Conservation (phyloP, 2,113 vertebrate species). For the human (Homo sapiens) region DNA sequence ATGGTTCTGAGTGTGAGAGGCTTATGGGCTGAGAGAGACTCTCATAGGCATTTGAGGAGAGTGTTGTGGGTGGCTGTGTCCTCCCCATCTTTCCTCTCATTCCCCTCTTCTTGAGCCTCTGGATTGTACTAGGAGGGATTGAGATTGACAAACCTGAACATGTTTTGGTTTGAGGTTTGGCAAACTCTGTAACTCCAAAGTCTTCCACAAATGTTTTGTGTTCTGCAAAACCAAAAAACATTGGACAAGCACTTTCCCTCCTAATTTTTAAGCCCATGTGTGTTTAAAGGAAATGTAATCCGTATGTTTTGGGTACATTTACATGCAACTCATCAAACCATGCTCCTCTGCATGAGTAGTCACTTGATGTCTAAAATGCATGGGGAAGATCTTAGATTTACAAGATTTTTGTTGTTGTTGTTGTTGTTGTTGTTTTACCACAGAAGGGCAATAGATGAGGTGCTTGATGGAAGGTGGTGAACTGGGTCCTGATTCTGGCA, state of each 20-base stretch:
- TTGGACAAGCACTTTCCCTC: slow-evolving; percentile 65
- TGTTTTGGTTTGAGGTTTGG: slow-evolving; percentile 82
- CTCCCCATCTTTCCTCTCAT: neutral
- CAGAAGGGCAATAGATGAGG: neutral
- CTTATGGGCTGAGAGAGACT: neutral
- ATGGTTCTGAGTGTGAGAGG: neutral
- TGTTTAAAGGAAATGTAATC: slow-evolving; percentile 79
- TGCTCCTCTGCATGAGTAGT: slow-evolving; percentile 39
- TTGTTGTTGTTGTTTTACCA: neutral
- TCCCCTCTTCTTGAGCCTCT: slow-evolving; percentile 5
- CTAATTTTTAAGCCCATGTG: slow-evolving; percentile 77
- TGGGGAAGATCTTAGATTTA: neutral
- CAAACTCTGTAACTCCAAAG: slow-evolving; percentile 70
- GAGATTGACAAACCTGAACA: slow-evolving; percentile 75
- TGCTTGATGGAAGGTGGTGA: neutral
- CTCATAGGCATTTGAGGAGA: neutral
- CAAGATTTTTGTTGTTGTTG: neutral
- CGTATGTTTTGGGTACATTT: slow-evolving; percentile 76
- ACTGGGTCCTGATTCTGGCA: neutral
- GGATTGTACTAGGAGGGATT: slow-evolving; percentile 14
- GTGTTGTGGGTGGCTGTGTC: neutral
- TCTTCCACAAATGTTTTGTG: slow-evolving; percentile 79
- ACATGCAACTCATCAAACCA: slow-evolving; percentile 69
- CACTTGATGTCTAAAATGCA: slow-evolving; percentile 49
- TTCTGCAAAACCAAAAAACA: slow-evolving; percentile 78